These are phyloP conservation scores for Phalera bucephala DNA, from an alignment of 2,888 invertebrate genomes.

Conservation along the genomic window DNA sequence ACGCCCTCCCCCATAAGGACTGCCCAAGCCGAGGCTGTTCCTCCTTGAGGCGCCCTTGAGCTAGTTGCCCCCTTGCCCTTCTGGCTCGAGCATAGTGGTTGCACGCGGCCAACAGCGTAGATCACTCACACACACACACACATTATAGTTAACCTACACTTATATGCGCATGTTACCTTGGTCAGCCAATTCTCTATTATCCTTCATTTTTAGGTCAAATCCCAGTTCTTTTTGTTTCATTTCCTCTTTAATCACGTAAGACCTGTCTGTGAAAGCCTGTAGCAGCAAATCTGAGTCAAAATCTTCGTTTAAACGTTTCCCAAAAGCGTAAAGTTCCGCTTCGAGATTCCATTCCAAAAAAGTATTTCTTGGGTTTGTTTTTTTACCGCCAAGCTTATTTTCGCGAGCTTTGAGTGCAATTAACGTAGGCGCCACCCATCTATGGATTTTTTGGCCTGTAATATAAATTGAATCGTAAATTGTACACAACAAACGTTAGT, in stretches of 20 bases:
- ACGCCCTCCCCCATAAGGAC: too few relatives aligned
- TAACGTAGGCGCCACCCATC: conserved; percentile 89
- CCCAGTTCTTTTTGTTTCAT: conserved; percentile 87
- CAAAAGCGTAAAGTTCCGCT: conserved; percentile 94
- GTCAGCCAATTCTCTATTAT: conserved; percentile 87
- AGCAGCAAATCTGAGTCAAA: conserved; percentile 88
- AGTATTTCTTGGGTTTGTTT: conserved; percentile 76
- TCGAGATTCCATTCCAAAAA: conserved; percentile 94
- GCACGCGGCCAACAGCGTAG: too few relatives aligned
- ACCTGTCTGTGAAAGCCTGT: conserved; percentile 90
- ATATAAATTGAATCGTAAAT: too few relatives aligned
- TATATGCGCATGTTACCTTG: too few relatives aligned
- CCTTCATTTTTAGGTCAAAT: conserved; percentile 85
- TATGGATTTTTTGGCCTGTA: conserved; percentile 66
- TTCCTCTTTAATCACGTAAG: conserved; percentile 89
- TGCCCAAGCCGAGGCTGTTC: too few relatives aligned
- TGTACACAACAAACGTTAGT: too few relatives aligned
- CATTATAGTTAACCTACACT: too few relatives aligned
- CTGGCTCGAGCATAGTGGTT: too few relatives aligned
- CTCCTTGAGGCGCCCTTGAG: too few relatives aligned
- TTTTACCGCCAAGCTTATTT: conserved; percentile 83
- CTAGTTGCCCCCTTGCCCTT: too few relatives aligned
- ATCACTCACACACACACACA: too few relatives aligned
- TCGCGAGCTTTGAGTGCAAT: conserved; percentile 84
- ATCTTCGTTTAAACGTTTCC: conserved; percentile 91